Evolutionary conservation across 2,888 invertebrate species (phyloP).

Genomic region (Agrotis ipsilon): DNA sequence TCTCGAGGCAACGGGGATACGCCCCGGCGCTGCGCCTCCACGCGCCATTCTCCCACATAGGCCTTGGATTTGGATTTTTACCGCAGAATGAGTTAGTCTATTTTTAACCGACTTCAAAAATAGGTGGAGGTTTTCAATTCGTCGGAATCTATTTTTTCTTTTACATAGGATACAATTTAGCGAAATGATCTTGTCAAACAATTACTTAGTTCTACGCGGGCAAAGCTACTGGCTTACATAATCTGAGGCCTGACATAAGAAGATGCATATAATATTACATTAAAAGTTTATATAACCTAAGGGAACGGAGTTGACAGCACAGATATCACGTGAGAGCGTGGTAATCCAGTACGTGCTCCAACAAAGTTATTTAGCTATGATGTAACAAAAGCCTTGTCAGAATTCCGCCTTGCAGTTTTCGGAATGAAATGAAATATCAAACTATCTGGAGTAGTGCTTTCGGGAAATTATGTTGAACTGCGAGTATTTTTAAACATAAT

Average conservation of each 20-base stretch:
- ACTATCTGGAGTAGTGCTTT: conserved; percentile 39
- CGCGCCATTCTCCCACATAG: too few relatives aligned
- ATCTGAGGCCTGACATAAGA: conserved; percentile 20
- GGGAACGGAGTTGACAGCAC: conserved; percentile 38
- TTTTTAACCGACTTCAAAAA: too few relatives aligned
- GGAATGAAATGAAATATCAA: conserved; percentile 44
- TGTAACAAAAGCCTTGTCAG: conserved; percentile 47
- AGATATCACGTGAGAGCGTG: conserved; percentile 38
- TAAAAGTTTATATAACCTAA: conserved; percentile 42
- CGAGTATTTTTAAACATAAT: conserved; percentile 18
- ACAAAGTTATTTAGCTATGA: conserved; percentile 50
- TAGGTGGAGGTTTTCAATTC: too few relatives aligned
- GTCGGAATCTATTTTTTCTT: too few relatives aligned
- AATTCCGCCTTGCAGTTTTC: conserved; percentile 50
- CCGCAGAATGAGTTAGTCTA: too few relatives aligned
- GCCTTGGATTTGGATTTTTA: too few relatives aligned
- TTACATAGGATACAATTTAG: too few relatives aligned
- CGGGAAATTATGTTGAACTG: conserved; percentile 43
- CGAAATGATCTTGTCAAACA: too few relatives aligned
- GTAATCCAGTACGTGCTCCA: conserved; percentile 51
- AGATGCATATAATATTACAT: conserved; percentile 38
- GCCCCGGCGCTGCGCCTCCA: too few relatives aligned
- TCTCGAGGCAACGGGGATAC: too few relatives aligned
- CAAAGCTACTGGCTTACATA: conserved; percentile 6
- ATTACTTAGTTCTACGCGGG: too few relatives aligned